Conservation (phyloP, 2,113 vertebrate genomes). For the Pelodiscus sinensis region DNA sequence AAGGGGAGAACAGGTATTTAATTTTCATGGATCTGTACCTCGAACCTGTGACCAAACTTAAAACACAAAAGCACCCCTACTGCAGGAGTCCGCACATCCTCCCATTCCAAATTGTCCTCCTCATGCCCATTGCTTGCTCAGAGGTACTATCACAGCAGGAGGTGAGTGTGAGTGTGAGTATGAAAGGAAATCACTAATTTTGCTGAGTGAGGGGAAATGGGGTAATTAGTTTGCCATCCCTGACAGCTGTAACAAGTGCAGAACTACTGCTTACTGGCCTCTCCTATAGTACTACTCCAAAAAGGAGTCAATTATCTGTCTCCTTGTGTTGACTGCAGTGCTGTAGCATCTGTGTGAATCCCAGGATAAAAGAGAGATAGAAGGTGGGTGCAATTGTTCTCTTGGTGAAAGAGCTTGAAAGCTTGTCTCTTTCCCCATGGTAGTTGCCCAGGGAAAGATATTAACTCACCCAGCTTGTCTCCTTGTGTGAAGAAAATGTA, state of each 20-base stretch:
- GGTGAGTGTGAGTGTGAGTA: background rate
- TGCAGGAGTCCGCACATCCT: background rate
- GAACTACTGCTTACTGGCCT: background rate
- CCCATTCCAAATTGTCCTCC: background rate
- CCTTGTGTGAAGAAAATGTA: rapidly evolving
- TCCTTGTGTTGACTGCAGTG: background rate
- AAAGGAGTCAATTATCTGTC: background rate
- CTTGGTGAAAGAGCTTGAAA: background rate
- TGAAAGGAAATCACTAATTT: background rate
- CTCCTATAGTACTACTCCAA: background rate
- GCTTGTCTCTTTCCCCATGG: background rate
- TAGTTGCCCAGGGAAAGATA: background rate
- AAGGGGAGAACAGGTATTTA: background rate
- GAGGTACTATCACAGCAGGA: rapidly evolving
- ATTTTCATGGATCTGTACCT: background rate
- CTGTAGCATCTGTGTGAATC: background rate
- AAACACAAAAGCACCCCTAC: background rate
- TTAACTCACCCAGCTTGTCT: background rate
- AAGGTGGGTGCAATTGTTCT: background rate
- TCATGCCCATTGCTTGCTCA: rapidly evolving
- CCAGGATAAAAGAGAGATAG: background rate
- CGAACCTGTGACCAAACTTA: background rate
- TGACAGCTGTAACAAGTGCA: background rate
- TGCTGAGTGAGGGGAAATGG: background rate
- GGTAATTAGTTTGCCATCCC: background rate